phyloP scores from a whole-genome alignment of 2,888 invertebrate genomes.

The Hemistola chrysoprasaria region DNA sequence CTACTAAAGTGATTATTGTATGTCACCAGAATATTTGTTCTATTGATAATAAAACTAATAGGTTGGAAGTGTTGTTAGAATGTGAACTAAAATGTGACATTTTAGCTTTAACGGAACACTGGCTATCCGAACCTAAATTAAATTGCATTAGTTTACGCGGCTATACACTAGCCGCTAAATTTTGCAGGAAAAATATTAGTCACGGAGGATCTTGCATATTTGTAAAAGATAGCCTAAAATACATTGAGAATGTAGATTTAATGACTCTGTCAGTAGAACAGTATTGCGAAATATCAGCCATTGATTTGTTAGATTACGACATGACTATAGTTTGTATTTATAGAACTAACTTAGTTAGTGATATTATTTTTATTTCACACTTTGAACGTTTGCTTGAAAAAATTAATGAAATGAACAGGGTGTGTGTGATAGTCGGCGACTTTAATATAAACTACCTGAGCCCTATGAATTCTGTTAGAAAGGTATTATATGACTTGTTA shows the following conservation, averaged over 20 bases:
- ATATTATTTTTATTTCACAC: neutral
- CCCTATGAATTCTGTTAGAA: neutral
- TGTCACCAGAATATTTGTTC: too few species aligned
- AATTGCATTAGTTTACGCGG: too few species aligned
- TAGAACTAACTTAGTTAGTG: conserved; percentile 1
- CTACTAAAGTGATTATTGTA: too few species aligned
- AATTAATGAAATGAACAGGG: neutral
- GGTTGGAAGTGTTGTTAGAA: too few species aligned
- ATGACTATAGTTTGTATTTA: conserved; percentile 2
- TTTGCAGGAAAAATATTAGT: neutral
- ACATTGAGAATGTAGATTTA: conserved; percentile 2
- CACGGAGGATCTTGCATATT: conserved; percentile 5
- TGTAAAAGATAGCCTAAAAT: neutral
- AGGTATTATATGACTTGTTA: neutral
- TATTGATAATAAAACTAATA: too few species aligned
- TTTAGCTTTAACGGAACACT: too few species aligned
- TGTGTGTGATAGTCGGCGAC: conserved; percentile 4
- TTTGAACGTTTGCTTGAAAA: conserved; percentile 5
- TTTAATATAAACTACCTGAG: too few species aligned
- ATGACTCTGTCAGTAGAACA: neutral
- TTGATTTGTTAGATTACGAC: neutral
- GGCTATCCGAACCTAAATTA: too few species aligned
- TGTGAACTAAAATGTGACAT: too few species aligned
- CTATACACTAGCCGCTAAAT: neutral
- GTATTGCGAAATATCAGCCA: too few species aligned